Conservation (phyloP, 2,113 vertebrate genomes). For the Platycercus adscitus region DNA sequence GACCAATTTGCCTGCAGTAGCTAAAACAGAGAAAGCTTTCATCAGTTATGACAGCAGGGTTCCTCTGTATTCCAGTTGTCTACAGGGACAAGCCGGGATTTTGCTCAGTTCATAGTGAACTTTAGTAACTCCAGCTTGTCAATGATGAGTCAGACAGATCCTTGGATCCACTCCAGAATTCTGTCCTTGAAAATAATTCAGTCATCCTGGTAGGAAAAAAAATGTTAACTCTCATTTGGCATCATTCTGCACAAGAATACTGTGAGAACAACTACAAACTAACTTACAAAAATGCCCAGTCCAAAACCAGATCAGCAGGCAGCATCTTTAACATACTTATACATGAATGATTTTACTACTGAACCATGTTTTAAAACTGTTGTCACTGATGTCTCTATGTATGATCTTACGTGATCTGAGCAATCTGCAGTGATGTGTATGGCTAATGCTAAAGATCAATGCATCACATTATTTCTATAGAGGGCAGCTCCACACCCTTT, state of each 20-base stretch:
- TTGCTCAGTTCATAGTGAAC: background rate
- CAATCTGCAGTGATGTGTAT: background rate
- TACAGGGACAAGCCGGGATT: background rate
- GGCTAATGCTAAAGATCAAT: background rate
- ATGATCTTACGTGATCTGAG: background rate
- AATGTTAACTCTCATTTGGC: background rate
- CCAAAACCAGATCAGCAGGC: background rate
- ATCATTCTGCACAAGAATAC: background rate
- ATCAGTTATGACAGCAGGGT: background rate
- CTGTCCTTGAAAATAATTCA: slow-evolving; percentile 35
- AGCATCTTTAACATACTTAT: background rate
- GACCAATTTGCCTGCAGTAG: background rate
- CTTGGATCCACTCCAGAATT: slow-evolving; percentile 27
- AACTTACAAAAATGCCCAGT: background rate
- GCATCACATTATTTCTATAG: background rate
- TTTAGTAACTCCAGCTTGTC: slow-evolving; percentile 12
- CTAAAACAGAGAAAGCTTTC: background rate
- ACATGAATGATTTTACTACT: background rate
- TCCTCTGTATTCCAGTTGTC: background rate
- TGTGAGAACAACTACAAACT: background rate
- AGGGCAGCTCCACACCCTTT: background rate
- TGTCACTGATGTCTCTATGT: background rate
- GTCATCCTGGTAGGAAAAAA: background rate
- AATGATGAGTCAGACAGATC: slow-evolving; percentile 9
- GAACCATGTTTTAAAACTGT: background rate